Evolutionary conservation across 2,113 vertebrate genomes (phyloP).

Genomic region (Trichechus manatus): DNA sequence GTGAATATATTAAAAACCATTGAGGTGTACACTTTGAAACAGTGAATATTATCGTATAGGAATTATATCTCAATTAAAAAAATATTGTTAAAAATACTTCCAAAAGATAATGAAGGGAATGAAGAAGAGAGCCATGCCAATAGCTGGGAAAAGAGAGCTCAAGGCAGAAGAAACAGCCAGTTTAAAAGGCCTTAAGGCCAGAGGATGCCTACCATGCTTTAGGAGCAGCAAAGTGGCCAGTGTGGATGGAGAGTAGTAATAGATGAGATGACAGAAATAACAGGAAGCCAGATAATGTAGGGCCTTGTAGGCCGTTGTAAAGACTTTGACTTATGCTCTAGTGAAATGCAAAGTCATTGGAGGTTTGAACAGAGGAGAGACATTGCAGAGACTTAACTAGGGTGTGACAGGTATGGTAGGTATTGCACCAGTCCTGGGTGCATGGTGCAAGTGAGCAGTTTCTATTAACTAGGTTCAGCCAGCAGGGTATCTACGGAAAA

Average conservation of each 20-base stretch:
- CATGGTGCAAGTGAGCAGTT: no score
- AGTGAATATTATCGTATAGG: background rate
- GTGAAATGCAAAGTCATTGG: background rate
- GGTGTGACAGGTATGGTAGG: no score
- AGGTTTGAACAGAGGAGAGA: slow-evolving; percentile 36
- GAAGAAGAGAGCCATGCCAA: background rate
- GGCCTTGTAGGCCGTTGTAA: background rate
- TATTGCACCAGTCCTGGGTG: no score
- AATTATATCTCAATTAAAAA: background rate
- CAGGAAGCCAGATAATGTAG: background rate
- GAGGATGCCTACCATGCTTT: background rate
- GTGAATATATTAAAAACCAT: background rate
- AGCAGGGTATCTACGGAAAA: no score
- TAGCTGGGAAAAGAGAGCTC: background rate
- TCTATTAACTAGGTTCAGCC: no score
- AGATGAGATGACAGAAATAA: background rate
- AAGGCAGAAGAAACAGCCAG: background rate
- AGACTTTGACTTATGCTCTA: background rate
- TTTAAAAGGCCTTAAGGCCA: background rate
- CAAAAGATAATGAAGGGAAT: background rate
- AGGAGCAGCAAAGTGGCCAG: background rate
- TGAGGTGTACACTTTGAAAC: background rate
- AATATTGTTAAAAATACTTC: background rate
- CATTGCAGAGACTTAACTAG: no score
- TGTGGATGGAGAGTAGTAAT: background rate